A percentile compares a stretch with the other conserved stretches of the same genome.
These are phyloP conservation scores for Nomada ferruginata DNA, from an alignment of 2,888 invertebrate genomes.

Conservation along the genomic window DNA sequence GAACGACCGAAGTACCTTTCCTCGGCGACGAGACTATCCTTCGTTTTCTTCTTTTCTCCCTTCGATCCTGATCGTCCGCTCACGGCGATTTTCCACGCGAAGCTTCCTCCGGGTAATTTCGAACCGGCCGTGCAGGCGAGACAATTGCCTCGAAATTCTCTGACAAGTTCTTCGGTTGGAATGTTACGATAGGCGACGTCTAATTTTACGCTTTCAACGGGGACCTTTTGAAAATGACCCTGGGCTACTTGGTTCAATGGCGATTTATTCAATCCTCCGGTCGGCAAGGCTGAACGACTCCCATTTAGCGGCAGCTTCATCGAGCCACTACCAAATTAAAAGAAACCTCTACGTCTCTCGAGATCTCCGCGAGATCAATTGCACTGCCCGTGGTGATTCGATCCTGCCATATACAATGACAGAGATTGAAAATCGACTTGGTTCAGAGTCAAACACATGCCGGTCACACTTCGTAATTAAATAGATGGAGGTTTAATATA, in stretches of 20 bases:
- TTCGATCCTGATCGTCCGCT: not conserved
- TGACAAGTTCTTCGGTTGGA: not conserved
- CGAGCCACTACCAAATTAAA: constrained; percentile 49
- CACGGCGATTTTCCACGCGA: no score
- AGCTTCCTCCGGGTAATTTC: no score
- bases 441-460: no score
- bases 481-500: no score
- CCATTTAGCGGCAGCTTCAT: constrained; percentile 49
- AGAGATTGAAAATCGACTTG: constrained; percentile 1
- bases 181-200: not conserved
- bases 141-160: no score
- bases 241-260: constrained; percentile 47
- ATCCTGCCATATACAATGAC: not conserved
- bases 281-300: constrained; percentile 40
- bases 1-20: constrained; percentile 17
- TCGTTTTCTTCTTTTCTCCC: not conserved
- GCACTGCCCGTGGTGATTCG: not conserved
- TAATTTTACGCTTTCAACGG: constrained; percentile 28
- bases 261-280: constrained; percentile 45
- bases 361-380: constrained; percentile 28
- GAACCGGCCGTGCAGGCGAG: no score
- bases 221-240: constrained; percentile 43
- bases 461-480: not conserved
- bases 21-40: constrained; percentile 14
- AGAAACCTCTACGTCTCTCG: constrained; percentile 44